Base-by-base conservation (phyloP, 2,888 invertebrate species). In the Tetropium fuscum region DNA sequence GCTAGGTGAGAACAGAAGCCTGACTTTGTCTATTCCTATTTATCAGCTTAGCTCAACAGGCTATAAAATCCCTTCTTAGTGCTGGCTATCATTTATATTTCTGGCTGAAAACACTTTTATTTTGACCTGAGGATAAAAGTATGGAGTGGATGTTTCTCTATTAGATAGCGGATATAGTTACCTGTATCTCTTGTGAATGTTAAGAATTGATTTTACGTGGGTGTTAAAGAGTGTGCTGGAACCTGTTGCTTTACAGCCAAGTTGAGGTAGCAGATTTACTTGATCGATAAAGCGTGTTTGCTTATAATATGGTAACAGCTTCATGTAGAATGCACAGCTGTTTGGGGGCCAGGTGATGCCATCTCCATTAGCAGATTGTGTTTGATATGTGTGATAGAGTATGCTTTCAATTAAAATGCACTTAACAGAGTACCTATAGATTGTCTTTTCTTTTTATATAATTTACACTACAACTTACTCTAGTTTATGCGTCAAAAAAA, bases 291-390 rank as follows among this genome's bases (percentile, higher is more conserved):
- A 72, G 68, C 66, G 64, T 69, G 69, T 72, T 73, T 73, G 71
- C 70, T 73, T 73, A 70, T 66, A 70, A 72, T 70, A 70, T 66
- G 70, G 71, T 70, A 73, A 74, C 71, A 72, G 68, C 72, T 71
- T 68, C 61, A 65, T 64, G 64, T 70, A 72, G 66, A 71, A 66
- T 67, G 61, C 60, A 70, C 74, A 75, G 74, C 71, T 75, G 75
- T 69, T 58, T 30, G 54, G 60, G n/a, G 65, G 68, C 75, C 75
- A 75, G 75, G 74, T 75, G 75, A 73, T 75, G 75, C 51, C 59
- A 34, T 44, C 34, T 30, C 53, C 53, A 60, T 62, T 59, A 59
- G 40, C 25, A 25, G 49, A 51, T 40, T 51, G 40, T 27, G 11
- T 10, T 18, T 51, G 38, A 51, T 51, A 51, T 25, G 49, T 13